Conservation (phyloP, 2,888 invertebrate genomes). For the Parascotia fuliginaria region DNA sequence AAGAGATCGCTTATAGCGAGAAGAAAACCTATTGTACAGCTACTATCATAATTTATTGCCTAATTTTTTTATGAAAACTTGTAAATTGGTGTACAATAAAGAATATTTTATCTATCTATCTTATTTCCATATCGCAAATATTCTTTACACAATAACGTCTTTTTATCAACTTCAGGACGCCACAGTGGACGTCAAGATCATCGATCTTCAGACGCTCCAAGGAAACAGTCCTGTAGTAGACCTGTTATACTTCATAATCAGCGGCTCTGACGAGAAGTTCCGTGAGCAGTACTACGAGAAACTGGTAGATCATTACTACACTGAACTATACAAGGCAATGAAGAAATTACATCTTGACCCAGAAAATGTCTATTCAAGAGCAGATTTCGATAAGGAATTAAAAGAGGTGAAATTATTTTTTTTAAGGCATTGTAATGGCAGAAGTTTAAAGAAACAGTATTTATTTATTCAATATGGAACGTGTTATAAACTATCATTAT, state of each 20-base stretch:
- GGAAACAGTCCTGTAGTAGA: constrained; percentile 54
- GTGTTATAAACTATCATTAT: too few relatives aligned
- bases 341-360: constrained; percentile 46
- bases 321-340: constrained; percentile 47
- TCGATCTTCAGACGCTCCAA: constrained; percentile 66
- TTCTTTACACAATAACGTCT: too few relatives aligned
- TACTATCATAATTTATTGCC: too few relatives aligned
- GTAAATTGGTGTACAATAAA: too few relatives aligned
- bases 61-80: too few relatives aligned
- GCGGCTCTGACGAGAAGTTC: constrained; percentile 61
- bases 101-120: too few relatives aligned
- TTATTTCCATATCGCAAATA: too few relatives aligned
- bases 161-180: constrained; percentile 54
- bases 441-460: too few relatives aligned
- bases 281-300: constrained; percentile 45
- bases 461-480: too few relatives aligned
- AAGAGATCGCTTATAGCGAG: too few relatives aligned
- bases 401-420: constrained; percentile 57
- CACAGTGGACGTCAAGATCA: constrained; percentile 41
- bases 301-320: constrained; percentile 49
- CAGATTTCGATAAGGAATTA: constrained; percentile 55
- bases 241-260: constrained; percentile 62
- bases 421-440: too few relatives aligned
- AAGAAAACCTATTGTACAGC: too few relatives aligned
- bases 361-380: constrained; percentile 52